These are phyloP conservation scores for Galeopterus variegatus DNA, from an alignment of 2,113 vertebrate species.

Conservation along the genomic window DNA sequence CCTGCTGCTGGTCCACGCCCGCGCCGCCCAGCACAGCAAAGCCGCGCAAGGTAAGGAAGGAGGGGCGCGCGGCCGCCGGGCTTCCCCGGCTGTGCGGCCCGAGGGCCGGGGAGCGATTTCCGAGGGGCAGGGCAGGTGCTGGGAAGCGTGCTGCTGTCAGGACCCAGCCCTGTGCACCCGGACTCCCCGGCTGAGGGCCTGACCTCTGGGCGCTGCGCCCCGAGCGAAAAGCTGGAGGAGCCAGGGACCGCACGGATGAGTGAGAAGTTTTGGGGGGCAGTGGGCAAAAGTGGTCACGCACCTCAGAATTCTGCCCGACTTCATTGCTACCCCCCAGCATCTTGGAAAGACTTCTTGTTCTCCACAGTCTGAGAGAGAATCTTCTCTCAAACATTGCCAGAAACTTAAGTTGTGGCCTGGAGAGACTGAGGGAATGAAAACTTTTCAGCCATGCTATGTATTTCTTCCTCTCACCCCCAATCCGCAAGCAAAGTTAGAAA, in stretches of 20 bases:
- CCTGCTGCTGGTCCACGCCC: slow-evolving; percentile 94
- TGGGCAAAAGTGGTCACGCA: slow-evolving; percentile 42
- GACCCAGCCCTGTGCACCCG: background rate
- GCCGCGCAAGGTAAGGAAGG: slow-evolving; percentile 94
- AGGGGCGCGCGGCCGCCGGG: slow-evolving; percentile 26
- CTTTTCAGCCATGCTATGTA: slow-evolving; percentile 61
- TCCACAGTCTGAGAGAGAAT: background rate
- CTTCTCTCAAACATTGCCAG: slow-evolving; percentile 53
- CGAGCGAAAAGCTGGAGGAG: background rate
- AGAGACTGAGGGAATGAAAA: slow-evolving; percentile 61
- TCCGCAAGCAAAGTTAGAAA: slow-evolving; percentile 79
- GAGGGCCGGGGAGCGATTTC: background rate
- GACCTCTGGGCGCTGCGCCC: slow-evolving; percentile 35
- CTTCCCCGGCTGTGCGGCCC: slow-evolving; percentile 27
- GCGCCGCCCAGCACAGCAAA: slow-evolving; percentile 92
- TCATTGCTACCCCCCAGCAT: slow-evolving; percentile 31
- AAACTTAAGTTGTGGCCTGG: slow-evolving; percentile 54
- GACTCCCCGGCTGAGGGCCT: background rate
- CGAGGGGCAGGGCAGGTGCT: slow-evolving; percentile 76
- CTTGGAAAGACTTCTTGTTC: slow-evolving; percentile 45
- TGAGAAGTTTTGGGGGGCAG: background rate
- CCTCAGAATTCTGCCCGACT: slow-evolving; percentile 9
- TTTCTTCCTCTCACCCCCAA: slow-evolving; percentile 47
- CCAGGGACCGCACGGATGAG: background rate
- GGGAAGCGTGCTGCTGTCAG: slow-evolving; percentile 68